Base-by-base conservation (phyloP, 2,888 invertebrate genomes). In the Fabriciana adippe region DNA sequence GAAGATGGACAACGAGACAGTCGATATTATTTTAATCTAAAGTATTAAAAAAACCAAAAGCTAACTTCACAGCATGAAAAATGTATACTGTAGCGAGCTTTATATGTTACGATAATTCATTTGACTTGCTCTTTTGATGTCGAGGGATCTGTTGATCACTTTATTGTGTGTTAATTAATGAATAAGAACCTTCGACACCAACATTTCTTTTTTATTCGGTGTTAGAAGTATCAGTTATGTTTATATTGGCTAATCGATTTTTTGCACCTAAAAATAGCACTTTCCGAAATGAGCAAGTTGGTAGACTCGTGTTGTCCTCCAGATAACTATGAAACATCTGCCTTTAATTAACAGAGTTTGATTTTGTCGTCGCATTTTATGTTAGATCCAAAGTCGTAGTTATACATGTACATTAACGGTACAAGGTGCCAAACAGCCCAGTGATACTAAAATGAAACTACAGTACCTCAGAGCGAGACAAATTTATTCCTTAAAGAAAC, bases 101-200 rank as follows among this genome's bases (percentile, higher is more conserved):
- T 78, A 76, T 75, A 74, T 87, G 80, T 84, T 79, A 83, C 81
- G 82, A 86, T 84, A 85, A 90, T 92, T 92, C 92, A 92, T 92
- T 92, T 92, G 92, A 92, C 92, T 92, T 92, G 92, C 89, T 87
- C 81, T 79, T 63, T 76, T 83, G 88, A 84, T 88, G 89, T 88
- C 89, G 87, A 87, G 81, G 89, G 89, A 78, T 88, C 83, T 73
- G 68, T 72, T 72, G 53, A 0, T 59, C 59, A 26, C 26, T 74
- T 76, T 55, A 56, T 14, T 61, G 26, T 68, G 79, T 78, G 74
- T 81, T 80, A 79, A 80, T 80, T 81, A 82, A 84, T 79, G 80
- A 74, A 79, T 74, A 80, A 76, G 84, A 87, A 83, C 89, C 88
- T 86, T 89, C 87, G 90, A 86, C 88, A 86, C 60, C 73, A 73